Conservation (phyloP, 1,140 invertebrate species). For the Piezodorus guildinii region DNA sequence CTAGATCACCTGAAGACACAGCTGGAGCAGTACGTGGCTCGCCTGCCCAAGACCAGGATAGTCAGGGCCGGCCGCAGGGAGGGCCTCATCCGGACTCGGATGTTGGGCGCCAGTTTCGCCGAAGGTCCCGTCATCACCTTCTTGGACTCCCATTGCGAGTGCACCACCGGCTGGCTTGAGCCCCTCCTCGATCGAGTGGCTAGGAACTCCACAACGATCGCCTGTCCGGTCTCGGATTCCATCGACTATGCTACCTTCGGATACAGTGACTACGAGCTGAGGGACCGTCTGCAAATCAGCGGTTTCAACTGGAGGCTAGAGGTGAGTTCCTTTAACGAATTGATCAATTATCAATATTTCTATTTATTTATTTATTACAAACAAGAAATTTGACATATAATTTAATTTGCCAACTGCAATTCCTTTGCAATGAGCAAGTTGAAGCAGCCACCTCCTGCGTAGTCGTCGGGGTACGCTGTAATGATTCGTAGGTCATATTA, state of each 20-base stretch:
- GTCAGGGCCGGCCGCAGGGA: conserved; percentile 74
- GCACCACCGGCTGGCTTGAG: conserved; percentile 77
- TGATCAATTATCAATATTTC: too few relatives aligned
- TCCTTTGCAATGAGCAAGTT: too few relatives aligned
- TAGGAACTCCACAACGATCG: conserved; percentile 72
- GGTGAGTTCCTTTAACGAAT: conserved; percentile 31
- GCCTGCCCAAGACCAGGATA: conserved; percentile 80
- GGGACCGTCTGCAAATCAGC: conserved; percentile 71
- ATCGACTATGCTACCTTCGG: conserved; percentile 84
- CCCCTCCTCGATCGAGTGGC: conserved; percentile 89
- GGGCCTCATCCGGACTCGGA: conserved; percentile 83
- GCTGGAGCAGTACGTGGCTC: conserved; percentile 82
- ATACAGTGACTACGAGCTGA: conserved; percentile 75
- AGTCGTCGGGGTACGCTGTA: too few relatives aligned
- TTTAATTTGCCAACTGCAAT: too few relatives aligned
- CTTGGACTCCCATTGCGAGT: conserved; percentile 96
- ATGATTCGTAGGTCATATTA: too few relatives aligned
- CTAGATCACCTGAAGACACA: conserved; percentile 81
- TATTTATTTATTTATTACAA: too few relatives aligned
- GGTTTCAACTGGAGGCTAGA: conserved; percentile 96
- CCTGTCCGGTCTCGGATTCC: conserved; percentile 86
- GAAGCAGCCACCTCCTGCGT: too few relatives aligned
- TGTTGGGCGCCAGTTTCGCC: conserved; percentile 74
- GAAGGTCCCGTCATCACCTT: conserved; percentile 86
- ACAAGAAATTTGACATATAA: too few relatives aligned